Evolutionary conservation across 2,888 invertebrate species (phyloP), one percentile per base, ranked within the genome.

Genomic region (Trisateles emortualis): DNA sequence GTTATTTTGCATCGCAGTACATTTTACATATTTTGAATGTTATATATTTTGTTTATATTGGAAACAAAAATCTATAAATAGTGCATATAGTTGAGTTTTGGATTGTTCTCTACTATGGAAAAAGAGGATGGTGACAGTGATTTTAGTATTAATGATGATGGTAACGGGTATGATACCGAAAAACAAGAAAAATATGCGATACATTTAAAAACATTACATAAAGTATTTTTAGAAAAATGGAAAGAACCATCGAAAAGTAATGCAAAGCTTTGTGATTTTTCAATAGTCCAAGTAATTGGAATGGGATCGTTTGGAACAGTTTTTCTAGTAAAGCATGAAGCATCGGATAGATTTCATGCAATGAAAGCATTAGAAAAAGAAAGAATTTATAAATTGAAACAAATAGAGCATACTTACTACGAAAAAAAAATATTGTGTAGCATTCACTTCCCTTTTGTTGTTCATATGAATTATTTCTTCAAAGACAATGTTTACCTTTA

Each of bases 231-330:
- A 14, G 83, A 87, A 95, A 59, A 78, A 14, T 92, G 89, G 90
- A 86, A 85, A 47, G 80, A 83, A 29, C 84, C 79, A 29, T 47
- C 78, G 0, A 78, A 76, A 40, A 62, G 65, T 46, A 84, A 81
- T 59, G 83, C 82, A 1, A 79, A 74, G 47, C 4, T 81, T 26
- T 77, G 88, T 8, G 97, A 98, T 76, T 98, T 96, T 79, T 95
- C 96, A 48, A 87, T 95, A 50, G 86, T 95, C 36, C 95, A 95
- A 75, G 96, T 97, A 0, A 87, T 99, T 41, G 98, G 98, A 0
- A 96, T 96, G 0, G 99, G 99, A 2, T 97, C 98, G 0, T 99
- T 98, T 84, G 98, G 99, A 10, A 93, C 96, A 32, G 99, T 99
- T 1, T 95, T 96, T 79, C 86, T 96, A 2, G 93, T 93, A 10